Evolutionary conservation across 2,888 invertebrate species (phyloP), one percentile per base, ranked within the genome.

Genomic region (Lithosia quadra): DNA sequence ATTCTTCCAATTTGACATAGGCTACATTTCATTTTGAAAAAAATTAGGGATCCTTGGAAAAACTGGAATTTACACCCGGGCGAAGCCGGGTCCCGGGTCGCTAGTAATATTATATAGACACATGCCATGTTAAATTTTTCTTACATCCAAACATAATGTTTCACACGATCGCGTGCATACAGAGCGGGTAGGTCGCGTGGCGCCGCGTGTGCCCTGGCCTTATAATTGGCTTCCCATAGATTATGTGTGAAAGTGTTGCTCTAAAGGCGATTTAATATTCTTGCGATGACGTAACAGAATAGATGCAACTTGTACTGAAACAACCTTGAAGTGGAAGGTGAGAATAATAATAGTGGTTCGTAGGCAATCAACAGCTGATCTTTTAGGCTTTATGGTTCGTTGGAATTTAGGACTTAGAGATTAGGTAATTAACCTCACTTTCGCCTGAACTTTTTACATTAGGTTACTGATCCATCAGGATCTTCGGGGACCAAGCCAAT

Each of bases 181-280:
- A 24, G 64, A 74, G 72, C 75, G 72, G 65, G 71, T 63, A 65
- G 80, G 84, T 84, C 84, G 79, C 81, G 81, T 83, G 86, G 83
- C 73, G 56, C 65, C 60, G 72, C 83, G 74, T 79, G 84, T 82
- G 80, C 73, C 71, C 71, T 15, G 36, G 53, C 34, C 77, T 75
- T 66, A 64, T 86, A 86, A 85, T 84, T 83, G 87, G 86, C 83
- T 87, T 82, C 76, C 22, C 58, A 28, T 53, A 81, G 87, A 84
- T 88, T 88, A 87, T 75, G 68, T 70, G 82, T 69, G 83, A 86
- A 84, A 86, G 81, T 84, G 81, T 86, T 84, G 82, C 80, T 70
- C 61, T 60, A 73, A 84, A 85, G 83, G 73, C 79, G 77, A 80
- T 84, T 80, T 74, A 69, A 67, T 63, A 55, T 73, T 70, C 74